Conservation (phyloP, 30 jellyfish, hydroid and myxozoan genomes). For the Cassiopea xamachana region DNA sequence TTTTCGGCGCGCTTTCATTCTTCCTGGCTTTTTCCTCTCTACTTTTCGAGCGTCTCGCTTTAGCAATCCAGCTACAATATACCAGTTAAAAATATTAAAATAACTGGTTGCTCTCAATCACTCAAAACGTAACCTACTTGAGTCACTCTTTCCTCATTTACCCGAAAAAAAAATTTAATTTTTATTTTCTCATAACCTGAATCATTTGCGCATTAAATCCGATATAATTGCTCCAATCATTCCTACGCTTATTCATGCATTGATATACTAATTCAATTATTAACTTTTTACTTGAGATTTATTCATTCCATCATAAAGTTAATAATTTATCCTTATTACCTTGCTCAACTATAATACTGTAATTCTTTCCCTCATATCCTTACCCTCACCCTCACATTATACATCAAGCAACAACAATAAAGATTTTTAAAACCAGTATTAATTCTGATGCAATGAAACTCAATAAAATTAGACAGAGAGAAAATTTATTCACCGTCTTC, state of each 20-base stretch:
- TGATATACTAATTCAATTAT: background rate
- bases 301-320: background rate
- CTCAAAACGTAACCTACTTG: background rate
- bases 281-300: background rate
- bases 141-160: background rate
- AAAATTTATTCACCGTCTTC: constrained; percentile 49
- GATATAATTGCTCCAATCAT: background rate
- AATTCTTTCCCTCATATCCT: too few species aligned
- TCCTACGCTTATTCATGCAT: background rate
- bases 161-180: background rate
- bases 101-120: background rate
- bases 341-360: too few species aligned
- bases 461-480: background rate
- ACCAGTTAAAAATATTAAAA: background rate
- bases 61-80: constrained; percentile 68
- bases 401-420: too few species aligned
- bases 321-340: background rate
- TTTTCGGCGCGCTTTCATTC: constrained; percentile 85
- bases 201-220: too few species aligned
- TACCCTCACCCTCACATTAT: too few species aligned
- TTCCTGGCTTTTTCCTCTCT: constrained; percentile 96
- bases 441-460: too few species aligned
- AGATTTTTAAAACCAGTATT: too few species aligned
- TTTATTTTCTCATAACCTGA: background rate
- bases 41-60: constrained; percentile 74